These are phyloP conservation scores for Lasiurus borealis DNA, from an alignment of 2,113 vertebrate species.

Conservation along the genomic window DNA sequence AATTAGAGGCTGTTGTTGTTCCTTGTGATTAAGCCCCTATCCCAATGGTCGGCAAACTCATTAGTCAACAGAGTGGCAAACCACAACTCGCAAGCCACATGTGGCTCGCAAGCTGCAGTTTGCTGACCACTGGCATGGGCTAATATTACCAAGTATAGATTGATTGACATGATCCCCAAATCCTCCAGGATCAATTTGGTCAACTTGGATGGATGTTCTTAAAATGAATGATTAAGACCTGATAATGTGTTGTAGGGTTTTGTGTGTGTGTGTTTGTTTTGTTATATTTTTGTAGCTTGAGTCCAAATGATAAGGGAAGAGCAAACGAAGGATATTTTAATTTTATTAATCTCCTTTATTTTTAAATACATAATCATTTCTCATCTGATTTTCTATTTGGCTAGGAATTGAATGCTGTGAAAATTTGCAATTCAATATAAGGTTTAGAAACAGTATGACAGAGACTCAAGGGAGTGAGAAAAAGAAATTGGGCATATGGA, in stretches of 20 bases:
- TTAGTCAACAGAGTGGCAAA: no score
- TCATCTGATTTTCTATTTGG: conserved; percentile 50
- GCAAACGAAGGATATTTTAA: conserved; percentile 37
- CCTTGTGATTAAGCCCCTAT: no score
- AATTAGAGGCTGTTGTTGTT: no score
- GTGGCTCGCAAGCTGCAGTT: no score
- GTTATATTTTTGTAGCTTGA: conserved; percentile 39
- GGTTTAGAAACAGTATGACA: conserved; percentile 10
- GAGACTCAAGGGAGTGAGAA: not conserved
- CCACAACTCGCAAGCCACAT: no score
- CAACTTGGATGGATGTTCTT: not conserved
- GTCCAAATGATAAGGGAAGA: not conserved
- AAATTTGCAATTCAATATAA: conserved; percentile 14
- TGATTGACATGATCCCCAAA: not conserved
- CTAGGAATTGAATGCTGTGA: conserved; percentile 39
- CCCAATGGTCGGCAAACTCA: no score
- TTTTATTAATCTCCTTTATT: conserved; percentile 55
- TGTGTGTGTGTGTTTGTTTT: not conserved
- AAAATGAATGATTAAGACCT: conserved; percentile 36
- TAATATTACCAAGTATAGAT: not conserved
- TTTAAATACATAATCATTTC: conserved; percentile 58
- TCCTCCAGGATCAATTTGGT: conserved; percentile 25
- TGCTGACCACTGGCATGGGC: not conserved
- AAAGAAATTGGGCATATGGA: not conserved
- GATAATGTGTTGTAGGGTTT: not conserved